Evolutionary conservation across 2,888 invertebrate genomes (phyloP), one percentile per base, ranked within the genome.

Genomic region (Cetonia aurata): DNA sequence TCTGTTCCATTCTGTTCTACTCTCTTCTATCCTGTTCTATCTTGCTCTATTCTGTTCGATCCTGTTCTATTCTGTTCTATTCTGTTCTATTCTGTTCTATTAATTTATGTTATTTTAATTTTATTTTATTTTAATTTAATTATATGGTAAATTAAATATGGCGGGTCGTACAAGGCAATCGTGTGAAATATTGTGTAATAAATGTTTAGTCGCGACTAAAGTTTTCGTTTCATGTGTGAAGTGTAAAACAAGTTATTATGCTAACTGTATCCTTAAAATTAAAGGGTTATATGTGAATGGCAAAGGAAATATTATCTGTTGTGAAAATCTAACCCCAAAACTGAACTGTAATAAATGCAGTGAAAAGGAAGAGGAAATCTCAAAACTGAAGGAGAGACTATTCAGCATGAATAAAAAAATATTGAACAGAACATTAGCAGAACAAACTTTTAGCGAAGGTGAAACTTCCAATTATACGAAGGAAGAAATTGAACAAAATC

Each of bases 71-170:
- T n/a, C n/a, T n/a, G n/a, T n/a, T n/a, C n/a, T n/a, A n/a, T n/a
- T n/a, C n/a, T n/a, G n/a, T n/a, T n/a, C n/a, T n/a, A n/a, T n/a
- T n/a, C n/a, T n/a, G n/a, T n/a, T n/a, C n/a, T n/a, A n/a, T n/a
- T n/a, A n/a, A n/a, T n/a, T n/a, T n/a, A n/a, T n/a, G n/a, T n/a
- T n/a, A n/a, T n/a, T n/a, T n/a, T n/a, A n/a, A n/a, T n/a, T n/a
- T n/a, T n/a, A n/a, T n/a, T n/a, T n/a, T n/a, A n/a, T n/a, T n/a
- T n/a, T n/a, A n/a, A n/a, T n/a, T n/a, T n/a, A n/a, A n/a, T n/a
- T n/a, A n/a, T n/a, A n/a, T n/a, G n/a, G 33, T 33, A 33, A 33
- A 33, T 3, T 33, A 33, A 37, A 37, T 60, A 62, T 60, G 60
- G 42, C 48, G 17, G 48, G 48, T 10, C 48, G 15, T n/a, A 48